phyloP scores from a whole-genome alignment of 2,888 invertebrate genomes.

The Hirtodrosophila confusa region DNA sequence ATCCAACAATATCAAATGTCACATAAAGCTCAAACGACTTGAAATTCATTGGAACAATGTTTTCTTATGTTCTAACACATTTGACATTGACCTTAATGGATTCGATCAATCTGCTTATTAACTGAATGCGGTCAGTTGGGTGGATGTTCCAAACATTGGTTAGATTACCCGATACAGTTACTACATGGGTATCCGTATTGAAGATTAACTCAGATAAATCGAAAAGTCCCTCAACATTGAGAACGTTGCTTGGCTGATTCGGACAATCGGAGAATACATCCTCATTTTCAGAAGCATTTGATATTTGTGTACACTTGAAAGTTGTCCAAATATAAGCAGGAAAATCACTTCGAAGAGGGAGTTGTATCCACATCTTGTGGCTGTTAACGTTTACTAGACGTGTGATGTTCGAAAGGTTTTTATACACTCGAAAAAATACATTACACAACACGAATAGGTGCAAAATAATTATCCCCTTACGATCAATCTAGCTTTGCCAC shows the following conservation, averaged over 20 bases:
- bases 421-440: no score
- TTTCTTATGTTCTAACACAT: no score
- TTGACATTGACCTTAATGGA: no score
- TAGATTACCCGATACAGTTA: slow-evolving; percentile 6
- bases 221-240: background rate
- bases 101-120: slow-evolving; percentile 10
- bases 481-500: no score
- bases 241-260: background rate
- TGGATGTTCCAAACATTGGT: slow-evolving; percentile 26
- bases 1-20: no score
- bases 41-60: background rate
- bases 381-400: background rate
- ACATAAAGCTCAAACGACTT: no score
- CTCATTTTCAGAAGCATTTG: background rate
- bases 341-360: background rate
- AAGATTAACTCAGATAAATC: background rate
- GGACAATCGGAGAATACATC: slow-evolving; percentile 15
- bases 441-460: no score
- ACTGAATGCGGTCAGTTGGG: slow-evolving; percentile 16
- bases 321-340: background rate
- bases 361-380: background rate
- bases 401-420: no score
- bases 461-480: no score
- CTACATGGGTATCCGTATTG: accelerated
- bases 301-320: slow-evolving; percentile 24